Percentiles rank a stretch among this genome's conserved stretches.
Evolutionary conservation across 1,140 invertebrate species (phyloP).

Genomic region (Battus philenor): DNA sequence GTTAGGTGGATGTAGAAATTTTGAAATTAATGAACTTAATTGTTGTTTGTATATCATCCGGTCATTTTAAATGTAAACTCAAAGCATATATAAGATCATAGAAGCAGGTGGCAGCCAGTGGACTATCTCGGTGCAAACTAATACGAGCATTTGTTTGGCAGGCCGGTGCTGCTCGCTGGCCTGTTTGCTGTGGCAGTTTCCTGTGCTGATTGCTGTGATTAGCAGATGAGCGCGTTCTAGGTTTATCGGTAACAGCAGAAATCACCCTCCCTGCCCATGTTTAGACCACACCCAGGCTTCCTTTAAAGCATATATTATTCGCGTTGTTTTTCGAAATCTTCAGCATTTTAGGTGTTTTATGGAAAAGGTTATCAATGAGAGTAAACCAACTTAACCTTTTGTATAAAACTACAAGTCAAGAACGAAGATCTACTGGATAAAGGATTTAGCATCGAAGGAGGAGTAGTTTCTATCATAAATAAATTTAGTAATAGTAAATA

Average conservation of each 20-base stretch:
- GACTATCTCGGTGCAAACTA: slow-evolving; percentile 44
- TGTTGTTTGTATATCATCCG: too few relatives aligned
- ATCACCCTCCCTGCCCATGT: slow-evolving; percentile 45
- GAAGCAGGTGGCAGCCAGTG: slow-evolving; percentile 22
- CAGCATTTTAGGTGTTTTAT: slow-evolving; percentile 11
- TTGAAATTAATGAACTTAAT: too few relatives aligned
- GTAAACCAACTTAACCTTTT: not conserved
- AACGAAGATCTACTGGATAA: slow-evolving; percentile 6
- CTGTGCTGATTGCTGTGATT: slow-evolving; percentile 71
- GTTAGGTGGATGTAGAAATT: slow-evolving; percentile 1
- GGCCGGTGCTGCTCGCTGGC: slow-evolving; percentile 72
- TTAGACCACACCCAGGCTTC: slow-evolving; percentile 4
- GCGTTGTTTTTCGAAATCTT: not conserved
- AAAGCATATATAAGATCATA: too few relatives aligned
- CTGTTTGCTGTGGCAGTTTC: slow-evolving; percentile 73
- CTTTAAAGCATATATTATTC: slow-evolving; percentile 8
- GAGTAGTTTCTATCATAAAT: slow-evolving; percentile 2
- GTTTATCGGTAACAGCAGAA: slow-evolving; percentile 44
- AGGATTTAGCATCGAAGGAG: slow-evolving; percentile 3
- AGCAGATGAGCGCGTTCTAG: slow-evolving; percentile 60
- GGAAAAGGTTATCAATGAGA: slow-evolving; percentile 7
- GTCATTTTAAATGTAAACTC: too few relatives aligned
- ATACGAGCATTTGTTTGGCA: slow-evolving; percentile 69
- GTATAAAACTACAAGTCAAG: too few relatives aligned
- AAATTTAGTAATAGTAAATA: slow-evolving; percentile 1